Base-by-base conservation (phyloP, 2,888 invertebrate species). In the Himalopsyche kuldschensis region DNA sequence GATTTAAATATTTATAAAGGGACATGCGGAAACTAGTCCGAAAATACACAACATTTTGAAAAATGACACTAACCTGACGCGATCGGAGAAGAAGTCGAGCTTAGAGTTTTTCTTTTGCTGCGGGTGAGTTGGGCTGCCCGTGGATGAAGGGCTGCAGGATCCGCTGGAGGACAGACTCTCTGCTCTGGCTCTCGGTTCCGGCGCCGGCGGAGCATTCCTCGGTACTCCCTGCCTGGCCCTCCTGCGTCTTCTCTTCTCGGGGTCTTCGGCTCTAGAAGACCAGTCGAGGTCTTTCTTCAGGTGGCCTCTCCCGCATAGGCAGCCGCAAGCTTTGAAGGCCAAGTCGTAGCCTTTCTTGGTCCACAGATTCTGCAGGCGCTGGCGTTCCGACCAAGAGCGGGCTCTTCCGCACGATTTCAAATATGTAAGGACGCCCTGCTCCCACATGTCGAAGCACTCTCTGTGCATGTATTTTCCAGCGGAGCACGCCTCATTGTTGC, bases 271-370 rank as follows among this genome's bases (percentile, higher is more conserved):
- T 47, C 90, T 92, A 78, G 93, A 92, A 88, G 95, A 93, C 96
- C 98, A 98, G 89, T 98, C 97, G 79, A 98, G 92, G 91, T 99
- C 98, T 90, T 98, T 99, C 89, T 97, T 96, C 87, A 99, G 90
- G 88, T 98, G 98, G 6, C 98, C 98, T 41, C 97, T 93, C 3
- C 96, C 96, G 90, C 98, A 98, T 86, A 96, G 95, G 91, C 99
- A 99, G 63, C 96, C 96, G 91, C 98, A 99, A 8, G 97, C 97
- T 88, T 98, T 98, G 91, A 96, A 98, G 8, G 98, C 98, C 89
- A 98, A 90, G 90, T 99, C 98, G 91, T 98, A 98, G 81, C 98
- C 98, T 90, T 98, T 98, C 91, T 98, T 98, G 82, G 98, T 98
- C 99, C 99, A 99, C 84, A 99, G 91, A 90, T 98, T 98, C 91